phyloP scores from a whole-genome alignment of 1,140 invertebrate species.

The Caerostris darwini region DNA sequence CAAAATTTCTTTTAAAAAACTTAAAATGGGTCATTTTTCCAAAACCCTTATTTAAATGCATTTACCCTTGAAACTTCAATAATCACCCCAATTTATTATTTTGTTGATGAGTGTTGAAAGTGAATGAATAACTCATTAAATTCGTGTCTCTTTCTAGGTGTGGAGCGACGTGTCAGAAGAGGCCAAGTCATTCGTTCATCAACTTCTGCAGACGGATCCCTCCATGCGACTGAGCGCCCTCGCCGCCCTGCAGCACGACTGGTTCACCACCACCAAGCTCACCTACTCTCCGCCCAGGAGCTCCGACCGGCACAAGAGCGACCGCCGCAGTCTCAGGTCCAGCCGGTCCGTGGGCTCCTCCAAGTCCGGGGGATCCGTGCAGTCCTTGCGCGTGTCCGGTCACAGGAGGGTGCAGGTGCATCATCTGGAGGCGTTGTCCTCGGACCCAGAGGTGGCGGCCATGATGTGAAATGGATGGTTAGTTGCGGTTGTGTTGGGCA shows the following conservation, averaged over 20 bases:
- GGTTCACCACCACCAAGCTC: constrained; percentile 40
- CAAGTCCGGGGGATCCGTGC: not conserved
- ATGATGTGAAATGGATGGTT: constrained; percentile 4
- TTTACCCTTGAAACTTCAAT: too few species aligned
- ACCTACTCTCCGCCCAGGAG: not conserved
- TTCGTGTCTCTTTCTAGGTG: not conserved
- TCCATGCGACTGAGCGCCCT: constrained; percentile 14
- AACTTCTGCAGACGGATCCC: constrained; percentile 52
- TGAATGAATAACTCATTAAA: too few species aligned
- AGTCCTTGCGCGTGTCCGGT: constrained; percentile 3
- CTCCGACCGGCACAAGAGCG: not conserved
- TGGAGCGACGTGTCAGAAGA: constrained; percentile 54
- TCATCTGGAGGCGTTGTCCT: constrained; percentile 40
- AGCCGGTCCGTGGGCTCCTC: constrained; percentile 39
- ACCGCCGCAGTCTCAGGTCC: not conserved
- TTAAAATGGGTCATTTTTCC: too few species aligned
- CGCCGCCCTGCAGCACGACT: constrained; percentile 43
- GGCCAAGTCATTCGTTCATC: constrained; percentile 39
- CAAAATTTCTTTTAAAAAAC: too few species aligned
- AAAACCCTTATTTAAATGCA: too few species aligned
- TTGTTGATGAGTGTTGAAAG: too few species aligned
- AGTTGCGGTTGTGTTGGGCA: not conserved
- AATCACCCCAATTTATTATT: too few species aligned
- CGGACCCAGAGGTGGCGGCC: constrained; percentile 66
- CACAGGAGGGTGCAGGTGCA: constrained; percentile 48